A percentile compares a stretch with the other conserved stretches of the same genome.
Evolutionary conservation across 2,797 vertebrate genomes (phyloP).

Genomic region (Limnodromus scolopaceus): DNA sequence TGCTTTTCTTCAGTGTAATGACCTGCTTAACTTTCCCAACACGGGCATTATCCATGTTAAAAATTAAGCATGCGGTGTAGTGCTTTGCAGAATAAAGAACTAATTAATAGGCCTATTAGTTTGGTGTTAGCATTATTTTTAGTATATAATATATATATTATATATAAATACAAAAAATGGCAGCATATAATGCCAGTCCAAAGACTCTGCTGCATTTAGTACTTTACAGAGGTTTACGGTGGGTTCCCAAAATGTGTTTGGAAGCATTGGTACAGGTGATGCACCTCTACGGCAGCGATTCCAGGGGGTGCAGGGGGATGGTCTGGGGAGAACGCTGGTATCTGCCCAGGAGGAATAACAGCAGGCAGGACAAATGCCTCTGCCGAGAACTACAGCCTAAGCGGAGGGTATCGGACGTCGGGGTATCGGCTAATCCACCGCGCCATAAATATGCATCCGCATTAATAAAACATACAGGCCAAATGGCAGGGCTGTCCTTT

Average conservation of each 20-base stretch:
- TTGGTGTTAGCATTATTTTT: background rate
- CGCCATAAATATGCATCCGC: background rate
- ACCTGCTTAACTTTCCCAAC: background rate
- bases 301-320: background rate
- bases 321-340: background rate
- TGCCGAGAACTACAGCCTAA: background rate
- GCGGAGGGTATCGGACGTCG: background rate
- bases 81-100: background rate
- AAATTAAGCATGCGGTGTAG: background rate
- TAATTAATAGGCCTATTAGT: background rate
- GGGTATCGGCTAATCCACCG: background rate
- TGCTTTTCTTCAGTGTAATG: background rate
- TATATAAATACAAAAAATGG: background rate
- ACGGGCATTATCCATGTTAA: background rate
- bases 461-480: constrained; percentile 17
- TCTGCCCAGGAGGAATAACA: background rate
- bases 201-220: background rate
- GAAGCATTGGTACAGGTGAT: background rate
- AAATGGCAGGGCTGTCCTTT: background rate
- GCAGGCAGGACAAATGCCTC: background rate
- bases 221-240: background rate
- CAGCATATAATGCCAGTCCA: background rate
- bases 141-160: background rate
- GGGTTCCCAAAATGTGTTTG: background rate
- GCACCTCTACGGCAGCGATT: background rate